phyloP scores from a whole-genome alignment of 2,113 vertebrate species.

The Marmota monax region DNA sequence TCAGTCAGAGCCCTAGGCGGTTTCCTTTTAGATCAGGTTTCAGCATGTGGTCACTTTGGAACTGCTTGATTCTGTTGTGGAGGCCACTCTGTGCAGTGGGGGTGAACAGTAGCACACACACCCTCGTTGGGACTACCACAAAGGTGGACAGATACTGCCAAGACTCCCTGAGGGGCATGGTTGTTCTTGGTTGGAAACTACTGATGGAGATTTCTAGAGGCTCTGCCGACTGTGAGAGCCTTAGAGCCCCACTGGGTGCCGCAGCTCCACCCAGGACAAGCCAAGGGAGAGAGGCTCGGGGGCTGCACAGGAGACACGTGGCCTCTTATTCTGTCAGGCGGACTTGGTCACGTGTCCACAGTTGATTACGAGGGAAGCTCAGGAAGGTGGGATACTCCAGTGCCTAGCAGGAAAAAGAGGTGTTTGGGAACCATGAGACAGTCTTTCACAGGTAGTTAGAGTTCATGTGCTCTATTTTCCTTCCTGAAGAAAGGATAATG shows the following conservation, averaged over 20 bases:
- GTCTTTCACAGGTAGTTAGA: neutral
- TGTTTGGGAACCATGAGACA: neutral
- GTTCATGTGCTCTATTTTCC: neutral
- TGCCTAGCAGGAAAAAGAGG: neutral
- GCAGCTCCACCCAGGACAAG: neutral
- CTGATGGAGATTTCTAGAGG: too few species aligned
- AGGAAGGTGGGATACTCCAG: neutral
- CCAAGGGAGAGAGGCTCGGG: too few species aligned
- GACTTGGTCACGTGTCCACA: neutral
- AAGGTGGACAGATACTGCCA: neutral
- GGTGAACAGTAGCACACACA: neutral
- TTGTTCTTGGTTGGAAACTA: neutral
- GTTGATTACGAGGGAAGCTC: neutral
- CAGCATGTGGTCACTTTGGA: neutral
- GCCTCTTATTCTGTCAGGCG: neutral
- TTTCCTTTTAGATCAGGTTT: neutral
- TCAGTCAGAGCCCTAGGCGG: neutral
- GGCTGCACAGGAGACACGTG: too few species aligned
- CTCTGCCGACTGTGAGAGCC: neutral
- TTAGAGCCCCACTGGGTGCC: rapidly evolving
- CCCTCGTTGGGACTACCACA: neutral
- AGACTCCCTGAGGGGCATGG: neutral
- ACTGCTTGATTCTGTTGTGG: neutral
- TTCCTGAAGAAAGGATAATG: neutral
- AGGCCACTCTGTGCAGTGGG: neutral